phyloP scores from a whole-genome alignment of 2,888 invertebrate genomes.

The Priocnemis perturbator region DNA sequence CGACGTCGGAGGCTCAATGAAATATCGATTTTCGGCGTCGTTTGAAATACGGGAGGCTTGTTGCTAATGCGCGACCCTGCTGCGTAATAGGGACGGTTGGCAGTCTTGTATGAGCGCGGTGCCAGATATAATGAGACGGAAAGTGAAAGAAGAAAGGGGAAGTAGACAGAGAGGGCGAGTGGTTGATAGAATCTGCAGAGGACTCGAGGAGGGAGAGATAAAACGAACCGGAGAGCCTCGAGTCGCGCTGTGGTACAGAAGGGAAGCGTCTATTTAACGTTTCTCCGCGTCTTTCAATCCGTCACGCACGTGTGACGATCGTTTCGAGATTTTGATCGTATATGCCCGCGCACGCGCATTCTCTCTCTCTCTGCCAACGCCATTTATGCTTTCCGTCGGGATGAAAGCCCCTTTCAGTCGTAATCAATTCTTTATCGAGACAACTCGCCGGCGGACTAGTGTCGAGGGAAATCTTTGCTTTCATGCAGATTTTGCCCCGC shows the following conservation, averaged over 20 bases:
- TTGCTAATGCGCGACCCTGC: too few species aligned
- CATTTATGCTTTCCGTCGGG: slow-evolving; percentile 23
- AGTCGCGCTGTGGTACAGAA: too few species aligned
- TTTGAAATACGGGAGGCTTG: too few species aligned
- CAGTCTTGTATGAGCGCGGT: too few species aligned
- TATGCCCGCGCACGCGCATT: too few species aligned
- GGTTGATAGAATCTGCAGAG: neutral
- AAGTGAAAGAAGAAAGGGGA: neutral
- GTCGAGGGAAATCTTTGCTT: too few species aligned
- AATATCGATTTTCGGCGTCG: too few species aligned
- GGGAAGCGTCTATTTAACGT: slow-evolving; percentile 11
- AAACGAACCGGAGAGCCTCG: too few species aligned
- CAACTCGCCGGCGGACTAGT: neutral
- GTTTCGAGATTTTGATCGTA: slow-evolving; percentile 28
- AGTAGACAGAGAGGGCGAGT: slow-evolving; percentile 2
- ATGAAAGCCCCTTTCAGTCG: slow-evolving; percentile 15
- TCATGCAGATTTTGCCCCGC: too few species aligned
- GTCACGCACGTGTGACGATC: slow-evolving; percentile 40
- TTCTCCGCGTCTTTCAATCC: slow-evolving; percentile 10
- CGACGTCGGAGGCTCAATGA: too few species aligned
- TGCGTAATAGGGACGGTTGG: too few species aligned
- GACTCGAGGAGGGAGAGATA: neutral
- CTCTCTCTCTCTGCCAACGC: neutral
- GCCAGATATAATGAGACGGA: neutral
- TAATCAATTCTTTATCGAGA: slow-evolving; percentile 22